Percentiles rank a stretch among this genome's conserved stretches.
These are phyloP conservation scores for Sebastes taczanowskii DNA, from an alignment of 2,797 vertebrate species.

Conservation along the genomic window DNA sequence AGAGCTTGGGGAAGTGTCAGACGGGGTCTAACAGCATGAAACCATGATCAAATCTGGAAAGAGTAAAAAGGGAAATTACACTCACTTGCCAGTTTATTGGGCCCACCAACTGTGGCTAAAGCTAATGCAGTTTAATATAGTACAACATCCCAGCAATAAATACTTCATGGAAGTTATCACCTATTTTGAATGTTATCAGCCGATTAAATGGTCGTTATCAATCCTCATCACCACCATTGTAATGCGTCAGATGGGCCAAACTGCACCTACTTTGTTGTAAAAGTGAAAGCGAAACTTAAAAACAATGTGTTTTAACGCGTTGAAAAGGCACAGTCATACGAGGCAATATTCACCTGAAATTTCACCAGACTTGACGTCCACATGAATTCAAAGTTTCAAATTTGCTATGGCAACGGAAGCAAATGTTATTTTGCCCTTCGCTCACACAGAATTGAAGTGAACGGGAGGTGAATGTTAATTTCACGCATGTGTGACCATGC, in stretches of 20 bases:
- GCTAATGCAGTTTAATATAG: neutral
- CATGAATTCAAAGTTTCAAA: too few species aligned
- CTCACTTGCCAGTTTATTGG: neutral
- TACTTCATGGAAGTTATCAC: neutral
- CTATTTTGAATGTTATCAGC: neutral
- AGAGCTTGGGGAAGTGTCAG: neutral
- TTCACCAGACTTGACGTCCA: too few species aligned
- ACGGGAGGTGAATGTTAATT: too few species aligned
- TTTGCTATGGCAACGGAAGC: too few species aligned
- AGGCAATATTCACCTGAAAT: too few species aligned
- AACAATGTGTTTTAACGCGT: neutral
- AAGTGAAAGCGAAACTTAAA: neutral
- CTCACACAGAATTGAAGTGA: too few species aligned
- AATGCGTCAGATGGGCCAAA: neutral
- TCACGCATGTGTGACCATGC: too few species aligned
- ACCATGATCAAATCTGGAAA: neutral
- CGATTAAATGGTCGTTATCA: neutral
- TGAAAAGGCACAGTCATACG: neutral
- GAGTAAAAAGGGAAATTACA: neutral
- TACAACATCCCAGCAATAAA: neutral
- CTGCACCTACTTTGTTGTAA: neutral
- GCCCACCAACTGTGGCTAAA: neutral
- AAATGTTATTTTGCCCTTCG: too few species aligned
- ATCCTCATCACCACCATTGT: neutral
- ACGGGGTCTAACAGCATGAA: neutral